Conservation (phyloP, 2,113 vertebrate species). For the zebrafish (Danio rerio) region DNA sequence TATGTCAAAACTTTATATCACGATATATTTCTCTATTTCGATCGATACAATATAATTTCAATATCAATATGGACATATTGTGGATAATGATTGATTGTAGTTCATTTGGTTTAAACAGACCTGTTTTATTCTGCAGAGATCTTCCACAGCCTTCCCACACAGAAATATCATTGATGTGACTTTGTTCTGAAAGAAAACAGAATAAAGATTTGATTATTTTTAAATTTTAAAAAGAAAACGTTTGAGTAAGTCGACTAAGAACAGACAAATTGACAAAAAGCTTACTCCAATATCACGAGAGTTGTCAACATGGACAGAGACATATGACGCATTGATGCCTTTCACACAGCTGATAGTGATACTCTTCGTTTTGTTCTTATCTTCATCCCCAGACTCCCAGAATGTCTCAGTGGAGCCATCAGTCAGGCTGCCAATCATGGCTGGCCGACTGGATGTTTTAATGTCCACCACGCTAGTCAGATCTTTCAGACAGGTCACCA, state of each 20-base stretch:
- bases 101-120: constrained; percentile 64
- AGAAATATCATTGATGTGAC: constrained; percentile 97
- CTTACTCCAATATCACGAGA: constrained; percentile 97
- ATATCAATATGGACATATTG: no score
- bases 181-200: constrained; percentile 88
- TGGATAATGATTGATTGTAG: no score
- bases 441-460: constrained; percentile 96
- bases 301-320: constrained; percentile 96
- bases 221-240: no score
- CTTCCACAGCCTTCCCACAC: constrained; percentile 93
- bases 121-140: constrained; percentile 98
- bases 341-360: constrained; percentile 97
- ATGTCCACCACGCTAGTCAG: constrained; percentile 95
- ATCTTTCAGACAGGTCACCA: constrained; percentile 95
- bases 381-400: constrained; percentile 99
- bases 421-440: constrained; percentile 98
- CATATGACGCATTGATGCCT: constrained; percentile 91
- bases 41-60: no score
- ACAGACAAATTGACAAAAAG: not conserved
- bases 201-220: no score
- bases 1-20: no score
- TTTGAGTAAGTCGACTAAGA: not conserved
- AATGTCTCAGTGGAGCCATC: constrained; percentile 98
- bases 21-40: no score
- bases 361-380: constrained; percentile 99